Base-by-base conservation (phyloP, 2,797 vertebrate species). In the Chelon auratus region DNA sequence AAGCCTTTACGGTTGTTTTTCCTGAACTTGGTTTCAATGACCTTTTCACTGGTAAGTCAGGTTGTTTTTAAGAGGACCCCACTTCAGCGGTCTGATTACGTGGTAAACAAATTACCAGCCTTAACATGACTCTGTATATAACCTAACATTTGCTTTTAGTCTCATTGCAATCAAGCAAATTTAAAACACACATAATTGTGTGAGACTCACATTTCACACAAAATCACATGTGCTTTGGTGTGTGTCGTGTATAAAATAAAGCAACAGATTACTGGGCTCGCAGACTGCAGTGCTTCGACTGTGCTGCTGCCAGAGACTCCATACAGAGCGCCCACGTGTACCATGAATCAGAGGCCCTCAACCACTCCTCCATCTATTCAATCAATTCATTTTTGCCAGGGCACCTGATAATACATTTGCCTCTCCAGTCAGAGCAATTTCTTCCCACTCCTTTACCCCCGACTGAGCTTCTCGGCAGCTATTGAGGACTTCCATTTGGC, bases 311-410 rank as follows among this genome's bases (percentile, higher is more conserved):
- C 58, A 53, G 63, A 84, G 86, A 90, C 79, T 90, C 85, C 87
- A 74, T 80, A 63, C 62, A 63, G 22, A 60, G 77, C 55, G 42
- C 87, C 86, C 87, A 91, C 89, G 69, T 79, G 57, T 57, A 56
- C 67, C 77, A 81, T 88, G 84, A 91, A 87, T 92, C 82, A 64
- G 51, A 80, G 63, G 76, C 43, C 81, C 63, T 88, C 64, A 68
- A 80, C 72, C 83, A 81, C 82, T 87, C 83, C 82, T 83, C 62
- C 77, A 67, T 74, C 72, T 85, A 75, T 80, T 84, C 77, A 81
- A 74, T 88, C 83, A 84, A 86, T 84, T 84, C 76, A 80, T 87
- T 80, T 85, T 67, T 68, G 73, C 68, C 55, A 71, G 65, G 52
- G 48, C 76, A 78, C 79, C 73, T 82, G 76, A 78, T 87, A 72